A percentile compares a stretch with the other conserved stretches of the same genome.
phyloP scores from a whole-genome alignment of 2,797 vertebrate genomes.

The Anguilla pacifica region DNA sequence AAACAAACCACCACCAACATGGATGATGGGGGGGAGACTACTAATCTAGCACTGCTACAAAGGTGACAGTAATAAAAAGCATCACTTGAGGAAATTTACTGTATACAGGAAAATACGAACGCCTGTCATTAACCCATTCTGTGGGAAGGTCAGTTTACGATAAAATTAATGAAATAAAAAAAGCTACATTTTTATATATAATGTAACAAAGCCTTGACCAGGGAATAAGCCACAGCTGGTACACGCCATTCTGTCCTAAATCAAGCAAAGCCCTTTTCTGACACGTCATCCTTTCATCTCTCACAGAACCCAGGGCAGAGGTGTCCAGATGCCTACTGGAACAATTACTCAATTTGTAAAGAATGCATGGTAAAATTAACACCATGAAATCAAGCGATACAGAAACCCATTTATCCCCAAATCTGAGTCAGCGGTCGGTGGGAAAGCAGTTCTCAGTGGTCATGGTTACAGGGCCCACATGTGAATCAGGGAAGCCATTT shows the following conservation, averaged over 20 bases:
- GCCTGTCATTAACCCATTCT: neutral
- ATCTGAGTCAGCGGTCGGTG: neutral
- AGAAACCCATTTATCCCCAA: neutral
- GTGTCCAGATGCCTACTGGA: neutral
- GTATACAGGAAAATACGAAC: neutral
- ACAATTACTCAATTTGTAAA: neutral
- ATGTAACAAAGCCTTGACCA: neutral
- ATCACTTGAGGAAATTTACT: neutral
- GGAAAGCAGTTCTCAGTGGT: neutral
- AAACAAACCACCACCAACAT: neutral
- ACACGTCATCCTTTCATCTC: neutral
- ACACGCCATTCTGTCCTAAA: neutral
- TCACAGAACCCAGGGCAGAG: neutral
- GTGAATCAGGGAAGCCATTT: neutral
- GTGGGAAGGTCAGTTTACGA: neutral
- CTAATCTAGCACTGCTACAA: too few species aligned
- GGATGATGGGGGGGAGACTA: too few species aligned
- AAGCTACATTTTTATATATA: neutral
- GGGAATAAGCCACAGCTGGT: neutral
- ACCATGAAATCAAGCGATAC: neutral
- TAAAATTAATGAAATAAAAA: too few species aligned
- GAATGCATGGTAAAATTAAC: neutral
- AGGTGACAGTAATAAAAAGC: neutral
- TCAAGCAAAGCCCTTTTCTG: neutral
- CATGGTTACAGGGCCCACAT: neutral